Base-by-base conservation (phyloP, 1,140 invertebrate genomes). In the Dendroctonus valens region DNA sequence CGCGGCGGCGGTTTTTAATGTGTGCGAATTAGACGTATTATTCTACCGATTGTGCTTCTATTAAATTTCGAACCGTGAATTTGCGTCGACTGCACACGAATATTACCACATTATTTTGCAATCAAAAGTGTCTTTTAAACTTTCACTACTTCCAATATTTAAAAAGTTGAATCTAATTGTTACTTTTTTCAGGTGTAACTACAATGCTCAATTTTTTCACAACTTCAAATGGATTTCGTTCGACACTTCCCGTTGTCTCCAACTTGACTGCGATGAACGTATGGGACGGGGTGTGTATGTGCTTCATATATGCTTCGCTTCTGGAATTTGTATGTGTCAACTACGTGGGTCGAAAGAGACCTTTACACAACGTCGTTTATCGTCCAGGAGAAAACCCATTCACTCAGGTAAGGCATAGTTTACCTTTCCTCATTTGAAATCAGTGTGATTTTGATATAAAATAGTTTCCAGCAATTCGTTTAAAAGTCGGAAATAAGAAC, bases 141-240 rank as follows among this genome's bases (percentile, higher is more conserved):
- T 2, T 26, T 26, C 26, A 26, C 26, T 2, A 26, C 26, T 26
- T 26, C 26, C 26, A 26, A 26, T 26, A 3, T 26, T 26, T 26
- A 26, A 26, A 26, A 26, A 26, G 26, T 26, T 26, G 26, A 26
- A 26, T 26, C 26, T 26, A 26, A 3, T 3, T 26, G 1, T 3
- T 26, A 3, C 26, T 26, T 48, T 68, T 81, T 77, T 50, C 80
- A 93, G 91, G 92, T 79, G 93, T 96, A 76, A 96, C 94, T 72
- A 96, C 94, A 79, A 96, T 96, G 94, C 88, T 96, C 87, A 96
- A 96, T 84, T 96, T 96, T 86, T 96, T 96, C 89, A 96, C 94
- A 71, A 96, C 93, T 74, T 93, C 91, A 62, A 93, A 92, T 76
- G 90, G 90, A 75, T 93, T 92, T 80, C 87, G 91, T 74, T 91